These are phyloP conservation scores for Phaedon cochleariae DNA, from an alignment of 2,888 invertebrate genomes.

Conservation along the genomic window DNA sequence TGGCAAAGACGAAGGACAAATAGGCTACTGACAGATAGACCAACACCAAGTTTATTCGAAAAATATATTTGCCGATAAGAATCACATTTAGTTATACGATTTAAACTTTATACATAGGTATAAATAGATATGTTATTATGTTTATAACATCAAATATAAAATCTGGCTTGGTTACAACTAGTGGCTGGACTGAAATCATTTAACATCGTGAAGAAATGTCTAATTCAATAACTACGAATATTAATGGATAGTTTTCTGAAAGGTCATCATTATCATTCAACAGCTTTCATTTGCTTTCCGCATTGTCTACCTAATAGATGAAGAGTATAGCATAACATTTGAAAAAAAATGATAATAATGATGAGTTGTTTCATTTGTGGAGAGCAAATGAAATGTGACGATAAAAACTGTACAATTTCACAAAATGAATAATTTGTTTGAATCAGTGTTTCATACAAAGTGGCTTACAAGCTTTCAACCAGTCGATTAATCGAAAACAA, in stretches of 20 bases:
- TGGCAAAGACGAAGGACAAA: slow-evolving; percentile 32
- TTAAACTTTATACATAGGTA: slow-evolving; percentile 37
- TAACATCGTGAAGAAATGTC: slow-evolving; percentile 19
- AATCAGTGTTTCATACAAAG: too few relatives aligned
- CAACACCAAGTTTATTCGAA: slow-evolving; percentile 51
- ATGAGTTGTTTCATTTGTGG: not conserved
- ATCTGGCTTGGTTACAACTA: slow-evolving; percentile 47
- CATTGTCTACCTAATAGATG: not conserved
- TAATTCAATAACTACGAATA: not conserved
- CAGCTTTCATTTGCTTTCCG: not conserved
- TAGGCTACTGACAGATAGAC: slow-evolving; percentile 32
- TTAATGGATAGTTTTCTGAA: not conserved
- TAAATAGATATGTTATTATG: slow-evolving; percentile 46
- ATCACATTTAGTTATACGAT: slow-evolving; percentile 50
- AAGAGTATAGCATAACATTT: too few relatives aligned
- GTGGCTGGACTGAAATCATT: slow-evolving; percentile 44
- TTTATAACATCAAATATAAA: slow-evolving; percentile 52
- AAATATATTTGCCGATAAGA: slow-evolving; percentile 58
- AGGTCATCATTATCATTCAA: not conserved
- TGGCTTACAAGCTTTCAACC: too few relatives aligned
- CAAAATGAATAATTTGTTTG: too few relatives aligned
- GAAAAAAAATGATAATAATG: too few relatives aligned
- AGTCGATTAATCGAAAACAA: too few relatives aligned
- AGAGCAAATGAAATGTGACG: not conserved
- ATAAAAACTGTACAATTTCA: too few relatives aligned